phyloP scores from a whole-genome alignment of 1,140 invertebrate genomes.

The Macrosteles quadrilineatus region DNA sequence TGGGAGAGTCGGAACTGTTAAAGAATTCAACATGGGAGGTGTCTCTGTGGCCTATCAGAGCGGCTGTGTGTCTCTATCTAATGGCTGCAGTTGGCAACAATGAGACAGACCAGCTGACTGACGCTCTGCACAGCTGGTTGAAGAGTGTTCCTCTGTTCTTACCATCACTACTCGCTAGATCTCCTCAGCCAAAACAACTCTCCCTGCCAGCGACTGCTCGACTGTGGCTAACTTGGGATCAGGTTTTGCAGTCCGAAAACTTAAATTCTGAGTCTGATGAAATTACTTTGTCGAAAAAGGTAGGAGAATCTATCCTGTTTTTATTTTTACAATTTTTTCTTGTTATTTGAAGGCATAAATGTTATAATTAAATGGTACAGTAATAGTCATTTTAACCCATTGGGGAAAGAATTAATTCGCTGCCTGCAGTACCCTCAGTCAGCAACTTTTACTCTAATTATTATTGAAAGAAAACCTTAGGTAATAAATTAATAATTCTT shows the following conservation, averaged over 20 bases:
- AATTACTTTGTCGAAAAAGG: too few species aligned
- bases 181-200: background rate
- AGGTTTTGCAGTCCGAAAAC: background rate
- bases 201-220: background rate
- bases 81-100: background rate
- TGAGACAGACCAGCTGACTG: background rate
- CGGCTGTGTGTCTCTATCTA: background rate
- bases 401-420: too few species aligned
- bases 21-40: background rate
- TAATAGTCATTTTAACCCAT: too few species aligned
- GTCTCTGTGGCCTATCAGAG: constrained; percentile 14
- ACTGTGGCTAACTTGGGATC: background rate
- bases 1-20: background rate
- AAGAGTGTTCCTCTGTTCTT: background rate
- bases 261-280: too few species aligned
- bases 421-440: too few species aligned
- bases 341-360: too few species aligned
- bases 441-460: too few species aligned
- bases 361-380: too few species aligned
- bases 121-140: background rate
- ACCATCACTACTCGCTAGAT: background rate
- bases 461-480: too few species aligned
- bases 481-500: too few species aligned
- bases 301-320: too few species aligned
- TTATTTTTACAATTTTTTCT: too few species aligned